These are phyloP conservation scores for Marmota flaviventris DNA, from an alignment of 2,113 vertebrate species.

Conservation along the genomic window DNA sequence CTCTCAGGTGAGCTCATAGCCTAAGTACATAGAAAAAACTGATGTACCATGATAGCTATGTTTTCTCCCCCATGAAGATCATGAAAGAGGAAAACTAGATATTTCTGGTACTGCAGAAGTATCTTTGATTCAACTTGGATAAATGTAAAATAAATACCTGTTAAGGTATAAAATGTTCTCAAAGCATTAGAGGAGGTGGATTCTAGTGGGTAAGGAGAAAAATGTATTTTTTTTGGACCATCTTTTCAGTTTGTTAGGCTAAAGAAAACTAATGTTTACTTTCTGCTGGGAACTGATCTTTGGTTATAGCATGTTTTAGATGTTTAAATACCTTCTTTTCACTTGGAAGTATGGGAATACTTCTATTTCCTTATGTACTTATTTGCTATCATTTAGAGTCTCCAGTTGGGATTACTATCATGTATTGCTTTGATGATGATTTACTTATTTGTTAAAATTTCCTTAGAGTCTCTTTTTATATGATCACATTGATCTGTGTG, in stretches of 20 bases:
- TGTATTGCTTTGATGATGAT: background rate
- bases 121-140: background rate
- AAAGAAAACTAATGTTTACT: conserved; percentile 27
- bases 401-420: background rate
- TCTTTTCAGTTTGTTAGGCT: conserved; percentile 52
- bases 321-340: background rate
- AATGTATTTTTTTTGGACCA: background rate
- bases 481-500: background rate
- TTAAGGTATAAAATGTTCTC: background rate
- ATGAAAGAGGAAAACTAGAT: background rate
- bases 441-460: background rate
- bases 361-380: background rate
- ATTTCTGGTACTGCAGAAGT: background rate
- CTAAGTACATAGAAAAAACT: background rate
- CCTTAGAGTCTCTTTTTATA: conserved; percentile 19
- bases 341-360: background rate
- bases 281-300: background rate
- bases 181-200: background rate
- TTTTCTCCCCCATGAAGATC: background rate
- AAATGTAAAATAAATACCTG: background rate
- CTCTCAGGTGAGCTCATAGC: background rate
- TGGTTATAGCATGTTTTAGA: background rate
- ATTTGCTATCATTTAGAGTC: background rate
- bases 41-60: background rate
- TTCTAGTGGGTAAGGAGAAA: background rate